Percentiles rank a stretch among this genome's conserved stretches.
Evolutionary conservation across 2,888 invertebrate genomes (phyloP).

Genomic region (Lepetodrilus schrolli): DNA sequence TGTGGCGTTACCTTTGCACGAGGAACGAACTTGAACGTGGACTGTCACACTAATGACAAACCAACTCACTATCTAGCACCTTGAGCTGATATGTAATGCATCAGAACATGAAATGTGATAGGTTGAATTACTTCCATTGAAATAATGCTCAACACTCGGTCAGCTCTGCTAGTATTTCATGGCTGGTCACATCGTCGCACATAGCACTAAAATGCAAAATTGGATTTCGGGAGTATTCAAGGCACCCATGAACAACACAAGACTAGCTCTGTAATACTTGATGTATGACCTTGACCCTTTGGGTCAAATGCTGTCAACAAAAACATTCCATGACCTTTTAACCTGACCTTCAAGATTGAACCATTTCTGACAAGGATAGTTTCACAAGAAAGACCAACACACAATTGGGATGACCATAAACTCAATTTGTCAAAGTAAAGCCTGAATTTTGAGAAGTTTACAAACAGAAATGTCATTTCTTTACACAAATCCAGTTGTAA

Average conservation of each 20-base stretch:
- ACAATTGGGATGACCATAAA: no score
- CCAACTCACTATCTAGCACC: conserved; percentile 11
- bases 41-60: no score
- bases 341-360: conserved; percentile 12
- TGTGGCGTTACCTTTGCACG: no score
- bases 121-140: neutral
- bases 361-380: neutral
- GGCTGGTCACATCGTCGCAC: neutral
- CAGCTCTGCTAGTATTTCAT: neutral
- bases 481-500: no score
- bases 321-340: conserved; percentile 19
- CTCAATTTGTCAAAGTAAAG: no score
- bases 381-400: no score
- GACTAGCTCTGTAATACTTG: conserved; percentile 26
- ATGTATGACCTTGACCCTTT: conserved; percentile 9
- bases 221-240: neutral
- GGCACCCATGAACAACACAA: neutral
- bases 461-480: no score
- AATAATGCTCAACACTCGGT: neutral
- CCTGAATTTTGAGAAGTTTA: no score
- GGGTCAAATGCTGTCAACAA: conserved; percentile 22
- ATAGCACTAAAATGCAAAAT: conserved; percentile 23
- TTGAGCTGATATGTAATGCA: conserved; percentile 13
- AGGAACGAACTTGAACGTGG: no score
- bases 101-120: neutral